Evolutionary conservation across 2,888 invertebrate species (phyloP).

Genomic region (Frankliniella intonsa): DNA sequence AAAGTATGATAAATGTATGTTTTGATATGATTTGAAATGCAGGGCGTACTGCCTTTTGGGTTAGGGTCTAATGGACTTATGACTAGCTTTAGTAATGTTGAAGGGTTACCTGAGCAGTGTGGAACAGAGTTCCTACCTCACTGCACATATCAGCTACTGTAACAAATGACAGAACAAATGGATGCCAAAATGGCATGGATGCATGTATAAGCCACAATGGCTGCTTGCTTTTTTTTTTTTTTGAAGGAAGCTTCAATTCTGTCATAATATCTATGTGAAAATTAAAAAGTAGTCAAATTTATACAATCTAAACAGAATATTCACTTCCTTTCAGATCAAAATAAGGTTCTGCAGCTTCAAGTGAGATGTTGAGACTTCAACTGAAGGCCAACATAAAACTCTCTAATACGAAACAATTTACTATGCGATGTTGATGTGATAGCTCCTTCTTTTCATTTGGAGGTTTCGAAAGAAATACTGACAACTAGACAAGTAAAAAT

Average conservation of each 20-base stretch:
- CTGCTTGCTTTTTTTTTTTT: neutral
- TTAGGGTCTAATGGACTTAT: conserved; percentile 22
- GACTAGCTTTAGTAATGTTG: conserved; percentile 17
- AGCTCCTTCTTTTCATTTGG: too few species aligned
- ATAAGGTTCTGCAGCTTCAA: neutral
- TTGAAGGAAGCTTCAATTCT: neutral
- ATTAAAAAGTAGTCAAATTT: neutral
- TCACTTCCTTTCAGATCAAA: neutral
- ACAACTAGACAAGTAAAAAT: too few species aligned
- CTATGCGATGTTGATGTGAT: neutral
- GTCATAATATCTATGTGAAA: neutral
- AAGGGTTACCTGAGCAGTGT: conserved; percentile 19
- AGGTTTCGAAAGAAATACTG: too few species aligned
- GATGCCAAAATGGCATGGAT: neutral
- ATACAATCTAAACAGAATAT: neutral
- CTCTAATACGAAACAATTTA: neutral
- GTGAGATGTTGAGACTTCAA: neutral
- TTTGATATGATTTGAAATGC: conserved; percentile 15
- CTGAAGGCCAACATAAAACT: neutral
- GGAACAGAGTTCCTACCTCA: conserved; percentile 22
- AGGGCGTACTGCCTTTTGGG: neutral
- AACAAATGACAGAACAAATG: conserved; percentile 14
- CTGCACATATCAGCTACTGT: conserved; percentile 18
- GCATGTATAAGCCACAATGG: neutral
- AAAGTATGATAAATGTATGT: conserved; percentile 5